Evolutionary conservation across 2,888 invertebrate genomes (phyloP).

Genomic region (Pteria penguin): DNA sequence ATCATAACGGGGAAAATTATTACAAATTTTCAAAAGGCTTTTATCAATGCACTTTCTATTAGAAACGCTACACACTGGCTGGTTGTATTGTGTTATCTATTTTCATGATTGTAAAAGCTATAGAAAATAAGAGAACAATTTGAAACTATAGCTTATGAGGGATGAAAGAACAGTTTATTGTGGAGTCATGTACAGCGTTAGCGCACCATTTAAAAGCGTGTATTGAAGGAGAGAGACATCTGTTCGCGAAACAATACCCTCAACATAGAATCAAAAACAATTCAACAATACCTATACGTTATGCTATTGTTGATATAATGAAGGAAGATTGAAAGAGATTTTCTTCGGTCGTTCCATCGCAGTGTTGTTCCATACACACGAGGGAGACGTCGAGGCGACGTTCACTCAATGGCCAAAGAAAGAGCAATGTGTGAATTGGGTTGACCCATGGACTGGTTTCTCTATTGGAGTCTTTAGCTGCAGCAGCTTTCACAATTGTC

Average conservation of each 20-base stretch:
- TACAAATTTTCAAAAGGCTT: conserved; percentile 30
- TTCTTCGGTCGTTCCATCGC: background rate
- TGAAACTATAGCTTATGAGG: conserved; percentile 30
- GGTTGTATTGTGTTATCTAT: conserved; percentile 19
- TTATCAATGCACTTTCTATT: conserved; percentile 25
- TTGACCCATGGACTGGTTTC: too few relatives aligned
- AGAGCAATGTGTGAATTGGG: too few relatives aligned
- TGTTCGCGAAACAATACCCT: conserved; percentile 16
- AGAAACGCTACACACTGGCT: conserved; percentile 20
- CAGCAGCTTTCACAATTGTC: too few relatives aligned
- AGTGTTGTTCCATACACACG: background rate
- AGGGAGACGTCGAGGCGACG: too few relatives aligned
- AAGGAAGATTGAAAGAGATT: conserved; percentile 9
- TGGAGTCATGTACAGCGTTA: conserved; percentile 1
- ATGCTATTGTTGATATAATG: conserved; percentile 11
- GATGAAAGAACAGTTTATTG: conserved; percentile 21
- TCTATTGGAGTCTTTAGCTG: too few relatives aligned
- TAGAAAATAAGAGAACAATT: conserved; percentile 32
- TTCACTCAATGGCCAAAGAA: too few relatives aligned
- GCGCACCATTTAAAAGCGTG: conserved; percentile 17
- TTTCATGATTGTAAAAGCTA: conserved; percentile 27
- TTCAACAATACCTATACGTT: conserved; percentile 28
- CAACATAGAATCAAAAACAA: conserved; percentile 1
- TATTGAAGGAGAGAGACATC: conserved; percentile 22
- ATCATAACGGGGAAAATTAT: conserved; percentile 20